These are phyloP conservation scores for Cichladusa arquata DNA, from an alignment of 2,113 vertebrate genomes.

Conservation along the genomic window DNA sequence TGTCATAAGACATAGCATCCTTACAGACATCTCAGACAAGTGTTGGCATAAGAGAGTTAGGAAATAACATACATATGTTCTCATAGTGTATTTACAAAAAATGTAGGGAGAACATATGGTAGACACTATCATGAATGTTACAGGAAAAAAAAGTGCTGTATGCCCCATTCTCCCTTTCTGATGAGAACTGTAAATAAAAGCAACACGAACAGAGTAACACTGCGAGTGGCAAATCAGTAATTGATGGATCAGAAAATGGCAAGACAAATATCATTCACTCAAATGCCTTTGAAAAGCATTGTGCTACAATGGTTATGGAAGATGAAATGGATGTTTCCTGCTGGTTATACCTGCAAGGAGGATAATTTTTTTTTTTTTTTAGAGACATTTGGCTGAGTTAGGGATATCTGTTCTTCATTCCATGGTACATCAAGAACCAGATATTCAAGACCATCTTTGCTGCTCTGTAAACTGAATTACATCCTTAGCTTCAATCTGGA, in stretches of 20 bases:
- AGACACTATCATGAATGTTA: background rate
- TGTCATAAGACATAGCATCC: background rate
- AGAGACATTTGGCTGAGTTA: background rate
- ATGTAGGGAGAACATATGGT: conserved; percentile 25
- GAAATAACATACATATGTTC: conserved; percentile 33
- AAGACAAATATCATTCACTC: background rate
- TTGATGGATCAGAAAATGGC: background rate
- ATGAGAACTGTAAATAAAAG: background rate
- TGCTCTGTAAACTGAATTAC: background rate
- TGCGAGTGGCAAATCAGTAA: background rate
- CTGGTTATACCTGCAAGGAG: background rate
- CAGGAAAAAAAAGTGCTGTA: background rate
- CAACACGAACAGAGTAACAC: background rate
- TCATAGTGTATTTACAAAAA: conserved; percentile 26
- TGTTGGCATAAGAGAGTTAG: conserved; percentile 1
- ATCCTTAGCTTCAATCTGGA: background rate
- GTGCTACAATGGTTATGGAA: background rate
- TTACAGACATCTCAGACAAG: conserved; percentile 37
- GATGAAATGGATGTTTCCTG: background rate
- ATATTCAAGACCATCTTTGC: background rate
- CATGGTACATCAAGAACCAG: background rate
- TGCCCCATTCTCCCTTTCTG: background rate
- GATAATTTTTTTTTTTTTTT: too few relatives aligned
- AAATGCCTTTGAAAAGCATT: background rate
- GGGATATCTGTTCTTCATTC: background rate